Evolutionary conservation across 2,113 vertebrate genomes (phyloP).

Genomic region (Pelodiscus sinensis): DNA sequence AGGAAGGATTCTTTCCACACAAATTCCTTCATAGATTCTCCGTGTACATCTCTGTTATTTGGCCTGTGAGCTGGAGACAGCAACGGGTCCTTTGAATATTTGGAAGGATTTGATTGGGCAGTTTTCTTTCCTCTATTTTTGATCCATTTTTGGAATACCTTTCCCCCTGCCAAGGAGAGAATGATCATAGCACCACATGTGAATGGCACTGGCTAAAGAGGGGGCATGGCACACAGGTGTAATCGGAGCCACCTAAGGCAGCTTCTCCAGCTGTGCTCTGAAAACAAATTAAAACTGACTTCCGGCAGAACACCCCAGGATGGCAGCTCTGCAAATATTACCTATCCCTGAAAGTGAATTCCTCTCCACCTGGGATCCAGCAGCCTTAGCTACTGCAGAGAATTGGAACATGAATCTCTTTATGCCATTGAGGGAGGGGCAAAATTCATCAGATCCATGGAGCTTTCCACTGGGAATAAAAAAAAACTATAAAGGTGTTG

Average conservation of each 20-base stretch:
- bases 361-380: not conserved
- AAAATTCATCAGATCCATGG: not conserved
- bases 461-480: constrained; percentile 17
- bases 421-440: not conserved
- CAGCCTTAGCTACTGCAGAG: not conserved
- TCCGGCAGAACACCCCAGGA: not conserved
- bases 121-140: not conserved
- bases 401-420: not conserved
- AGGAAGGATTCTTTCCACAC: not conserved
- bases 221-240: not conserved
- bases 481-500: not conserved
- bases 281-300: not conserved
- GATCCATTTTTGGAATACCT: not conserved
- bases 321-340: not conserved
- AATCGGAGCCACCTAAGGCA: rapidly evolving
- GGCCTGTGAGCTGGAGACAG: not conserved
- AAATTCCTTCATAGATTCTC: not conserved
- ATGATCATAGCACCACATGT: not conserved
- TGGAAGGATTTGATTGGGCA: not conserved
- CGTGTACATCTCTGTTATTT: not conserved
- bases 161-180: not conserved
- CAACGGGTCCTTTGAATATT: not conserved
- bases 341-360: not conserved
- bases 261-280: not conserved
- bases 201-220: not conserved